These are phyloP conservation scores for Trichonephila clavipes DNA, from an alignment of 1,140 invertebrate genomes.

Conservation along the genomic window DNA sequence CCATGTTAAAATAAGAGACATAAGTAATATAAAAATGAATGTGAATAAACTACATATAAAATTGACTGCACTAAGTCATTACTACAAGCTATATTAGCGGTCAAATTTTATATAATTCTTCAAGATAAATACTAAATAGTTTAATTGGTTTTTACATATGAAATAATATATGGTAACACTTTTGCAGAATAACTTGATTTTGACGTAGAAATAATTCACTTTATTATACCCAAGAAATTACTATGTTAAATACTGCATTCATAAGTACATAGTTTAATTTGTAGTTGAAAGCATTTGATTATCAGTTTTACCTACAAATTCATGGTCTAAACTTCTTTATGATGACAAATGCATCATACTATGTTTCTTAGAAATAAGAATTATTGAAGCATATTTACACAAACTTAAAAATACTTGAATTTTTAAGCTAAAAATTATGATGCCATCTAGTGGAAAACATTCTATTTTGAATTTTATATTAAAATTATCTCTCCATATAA, in stretches of 20 bases:
- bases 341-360: background rate
- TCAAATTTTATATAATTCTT: background rate
- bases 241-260: background rate
- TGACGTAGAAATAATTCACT: no score
- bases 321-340: constrained; percentile 26
- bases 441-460: background rate
- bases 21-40: constrained; percentile 43
- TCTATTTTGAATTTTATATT: background rate
- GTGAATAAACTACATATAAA: constrained; percentile 61
- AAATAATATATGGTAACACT: background rate
- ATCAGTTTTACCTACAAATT: constrained; percentile 51
- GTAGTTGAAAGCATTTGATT: constrained; percentile 72
- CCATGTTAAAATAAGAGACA: constrained; percentile 41
- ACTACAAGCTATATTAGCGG: constrained; percentile 36
- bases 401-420: background rate
- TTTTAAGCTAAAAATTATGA: background rate
- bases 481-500: background rate
- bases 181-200: background rate
- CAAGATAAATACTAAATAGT: background rate
- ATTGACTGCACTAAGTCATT: constrained; percentile 38
- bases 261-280: constrained; percentile 53
- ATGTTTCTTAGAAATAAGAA: background rate
- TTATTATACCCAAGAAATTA: background rate
- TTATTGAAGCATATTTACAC: background rate
- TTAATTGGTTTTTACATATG: background rate